These are phyloP conservation scores for Heteromurus nitidus DNA, from an alignment of 2,888 invertebrate species.

Conservation along the genomic window DNA sequence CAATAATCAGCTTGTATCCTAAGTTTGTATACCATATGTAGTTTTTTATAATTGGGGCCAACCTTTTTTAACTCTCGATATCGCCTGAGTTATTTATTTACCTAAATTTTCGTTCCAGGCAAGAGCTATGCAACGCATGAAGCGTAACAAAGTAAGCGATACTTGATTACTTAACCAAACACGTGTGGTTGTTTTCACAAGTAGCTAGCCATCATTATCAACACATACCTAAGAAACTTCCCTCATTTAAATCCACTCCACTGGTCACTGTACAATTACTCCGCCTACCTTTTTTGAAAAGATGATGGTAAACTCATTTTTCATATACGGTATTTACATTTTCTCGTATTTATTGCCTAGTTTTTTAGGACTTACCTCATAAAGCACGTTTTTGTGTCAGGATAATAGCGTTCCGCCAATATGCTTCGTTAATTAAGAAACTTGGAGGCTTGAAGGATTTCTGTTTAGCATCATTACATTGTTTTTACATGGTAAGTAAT, in stretches of 20 bases:
- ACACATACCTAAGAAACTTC: neutral
- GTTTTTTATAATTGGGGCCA: neutral
- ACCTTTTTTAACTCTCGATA: neutral
- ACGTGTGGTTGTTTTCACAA: neutral
- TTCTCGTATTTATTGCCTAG: constrained; percentile 2
- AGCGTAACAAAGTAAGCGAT: constrained; percentile 30
- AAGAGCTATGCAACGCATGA: constrained; percentile 20
- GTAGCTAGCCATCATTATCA: no score
- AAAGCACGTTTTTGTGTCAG: neutral
- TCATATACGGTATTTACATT: neutral
- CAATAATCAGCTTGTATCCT: neutral
- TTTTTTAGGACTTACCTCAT: neutral
- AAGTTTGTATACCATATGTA: neutral
- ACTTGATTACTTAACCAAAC: neutral
- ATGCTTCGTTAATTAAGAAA: neutral
- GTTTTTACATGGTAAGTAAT: no score
- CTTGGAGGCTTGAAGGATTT: no score
- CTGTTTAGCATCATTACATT: no score
- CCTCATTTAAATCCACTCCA: neutral
- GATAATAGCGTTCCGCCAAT: constrained; percentile 12
- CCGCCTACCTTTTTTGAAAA: constrained; percentile 1
- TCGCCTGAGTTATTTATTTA: neutral
- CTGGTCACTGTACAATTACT: constrained; percentile 6
- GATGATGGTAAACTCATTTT: neutral
- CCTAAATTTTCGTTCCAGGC: constrained; percentile 11